phyloP scores from a whole-genome alignment of 1,140 invertebrate species.

The Thaumetopoea pityocampa region DNA sequence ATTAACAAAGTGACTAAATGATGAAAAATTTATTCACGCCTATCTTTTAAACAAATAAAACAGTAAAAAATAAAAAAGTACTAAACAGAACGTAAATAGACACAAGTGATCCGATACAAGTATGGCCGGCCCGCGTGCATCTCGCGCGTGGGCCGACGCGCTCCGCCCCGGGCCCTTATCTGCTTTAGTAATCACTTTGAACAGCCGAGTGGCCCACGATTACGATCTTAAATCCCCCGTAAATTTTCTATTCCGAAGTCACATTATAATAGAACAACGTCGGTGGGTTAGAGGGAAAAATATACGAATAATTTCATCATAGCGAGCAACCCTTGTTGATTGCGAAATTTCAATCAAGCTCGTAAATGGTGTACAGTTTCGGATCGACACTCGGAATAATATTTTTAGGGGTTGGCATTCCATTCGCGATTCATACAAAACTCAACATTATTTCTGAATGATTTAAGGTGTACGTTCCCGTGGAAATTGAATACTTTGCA shows the following conservation, averaged over 20 bases:
- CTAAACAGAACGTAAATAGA: no score
- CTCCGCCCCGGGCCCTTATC: conserved; percentile 51
- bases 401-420: conserved; percentile 60
- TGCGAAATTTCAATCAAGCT: conserved; percentile 74
- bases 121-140: conserved; percentile 32
- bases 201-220: conserved; percentile 66
- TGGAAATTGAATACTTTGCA: conserved; percentile 14
- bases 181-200: conserved; percentile 67
- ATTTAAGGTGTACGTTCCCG: no score
- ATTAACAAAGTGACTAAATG: no score
- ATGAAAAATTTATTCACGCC: no score
- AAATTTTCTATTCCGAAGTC: conserved; percentile 66
- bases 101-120: conserved; percentile 21
- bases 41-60: no score
- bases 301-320: conserved; percentile 73
- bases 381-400: conserved; percentile 62
- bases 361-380: conserved; percentile 67
- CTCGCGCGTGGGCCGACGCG: conserved; percentile 54
- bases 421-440: conserved; percentile 22
- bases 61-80: no score
- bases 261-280: conserved; percentile 65
- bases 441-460: conserved; percentile 30
- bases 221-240: conserved; percentile 69
- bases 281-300: conserved; percentile 56
- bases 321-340: conserved; percentile 63